Evolutionary conservation across 1,140 invertebrate genomes (phyloP), one percentile per base, ranked within the genome.

Genomic region (Cydia strobilella): DNA sequence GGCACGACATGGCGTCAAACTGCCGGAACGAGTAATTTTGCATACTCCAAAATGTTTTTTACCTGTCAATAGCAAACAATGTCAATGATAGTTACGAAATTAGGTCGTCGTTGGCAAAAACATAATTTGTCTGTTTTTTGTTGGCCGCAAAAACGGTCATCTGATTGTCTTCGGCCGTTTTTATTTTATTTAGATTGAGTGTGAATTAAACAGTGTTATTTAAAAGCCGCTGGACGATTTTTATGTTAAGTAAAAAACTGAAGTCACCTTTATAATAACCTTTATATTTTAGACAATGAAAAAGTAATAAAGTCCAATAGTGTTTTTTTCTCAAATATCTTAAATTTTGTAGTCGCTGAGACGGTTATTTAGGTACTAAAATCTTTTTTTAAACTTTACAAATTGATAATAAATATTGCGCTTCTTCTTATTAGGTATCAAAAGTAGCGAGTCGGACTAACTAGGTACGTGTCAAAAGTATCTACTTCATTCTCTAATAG

Each of bases 61-160:
- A 23, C 54, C 20, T 10, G 9, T 10, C 9, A 23, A 23, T 23
- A n/a, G 4, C 15, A 59, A 59, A 59, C 54, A 59, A 59, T 59
- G 54, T 59, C 54, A 59, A 59, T 59, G 54, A 59, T 12, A 3
- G 42, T 59, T 23, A 59, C 54, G 20, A 23, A 59, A 59, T 59
- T 59, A 59, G 54, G 54, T 23, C 54, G 20, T 4, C 0, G 20
- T 20, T 3, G n/a, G 54, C 54, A 59, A 59, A 59, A 59, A 59
- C 54, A 23, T 59, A 59, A 59, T 59, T 59, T 23, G 54, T 59
- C 54, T 59, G 20, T n/a, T 59, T 59, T 59, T 59, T 59, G 54
- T 23, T 20, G 9, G 20, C 6, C 13, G n/a, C n/a, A 18, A 59
- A 59, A 59, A 59, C 2, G 5, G 0, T 23, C 5, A 59, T 10